phyloP scores from a whole-genome alignment of 2,888 invertebrate genomes.

The Anticlea derivata region DNA sequence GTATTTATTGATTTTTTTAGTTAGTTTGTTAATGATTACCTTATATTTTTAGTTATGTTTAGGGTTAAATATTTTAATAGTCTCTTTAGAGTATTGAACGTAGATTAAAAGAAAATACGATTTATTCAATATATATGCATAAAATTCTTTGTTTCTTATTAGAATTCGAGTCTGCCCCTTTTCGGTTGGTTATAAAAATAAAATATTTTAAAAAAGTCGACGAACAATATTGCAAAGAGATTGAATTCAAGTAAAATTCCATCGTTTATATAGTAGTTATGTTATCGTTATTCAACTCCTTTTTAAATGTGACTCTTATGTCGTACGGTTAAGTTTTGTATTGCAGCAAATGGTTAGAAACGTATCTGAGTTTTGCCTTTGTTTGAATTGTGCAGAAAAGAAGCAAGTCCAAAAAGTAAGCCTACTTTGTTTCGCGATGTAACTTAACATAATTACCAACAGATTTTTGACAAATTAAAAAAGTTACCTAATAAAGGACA shows the following conservation, averaged over 20 bases:
- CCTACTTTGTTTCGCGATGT: no score
- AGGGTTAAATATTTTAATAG: conserved; percentile 28
- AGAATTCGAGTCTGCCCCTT: no score
- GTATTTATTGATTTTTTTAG: conserved; percentile 63
- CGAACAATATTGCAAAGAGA: conserved; percentile 17
- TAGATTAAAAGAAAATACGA: neutral
- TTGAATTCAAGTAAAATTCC: conserved; percentile 28
- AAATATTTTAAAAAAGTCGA: neutral
- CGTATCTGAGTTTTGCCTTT: no score
- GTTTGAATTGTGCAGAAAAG: no score
- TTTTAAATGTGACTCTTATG: neutral
- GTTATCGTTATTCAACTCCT: conserved; percentile 11
- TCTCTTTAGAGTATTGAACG: conserved; percentile 20
- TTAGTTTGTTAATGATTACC: conserved; percentile 52
- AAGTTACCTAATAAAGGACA: no score
- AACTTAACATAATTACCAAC: no score
- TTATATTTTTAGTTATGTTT: conserved; percentile 53
- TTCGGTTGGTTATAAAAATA: neutral
- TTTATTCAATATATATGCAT: no score
- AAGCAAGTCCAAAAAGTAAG: no score
- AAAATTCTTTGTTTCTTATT: no score
- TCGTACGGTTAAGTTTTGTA: no score
- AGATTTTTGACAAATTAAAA: no score
- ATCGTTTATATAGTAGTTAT: conserved; percentile 26
- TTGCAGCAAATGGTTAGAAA: no score